These are phyloP conservation scores for Andrena trimmerana DNA, from an alignment of 2,888 invertebrate genomes.

Conservation along the genomic window DNA sequence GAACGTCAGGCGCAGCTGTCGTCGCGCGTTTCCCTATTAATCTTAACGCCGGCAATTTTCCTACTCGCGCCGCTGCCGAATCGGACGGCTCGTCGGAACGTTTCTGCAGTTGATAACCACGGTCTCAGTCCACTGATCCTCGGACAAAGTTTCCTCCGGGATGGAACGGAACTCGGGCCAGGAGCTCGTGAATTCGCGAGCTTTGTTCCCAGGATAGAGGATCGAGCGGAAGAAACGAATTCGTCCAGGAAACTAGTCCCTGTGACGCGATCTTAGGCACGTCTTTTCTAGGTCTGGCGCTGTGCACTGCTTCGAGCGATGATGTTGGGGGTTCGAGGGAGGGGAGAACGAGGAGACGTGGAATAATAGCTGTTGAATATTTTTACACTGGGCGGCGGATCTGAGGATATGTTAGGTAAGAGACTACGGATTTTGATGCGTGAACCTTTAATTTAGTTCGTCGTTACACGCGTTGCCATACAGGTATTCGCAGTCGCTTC, in stretches of 20 bases:
- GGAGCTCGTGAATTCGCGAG: constrained; percentile 57
- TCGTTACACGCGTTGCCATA: too few species aligned
- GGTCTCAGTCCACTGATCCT: constrained; percentile 11
- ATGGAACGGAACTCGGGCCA: constrained; percentile 46
- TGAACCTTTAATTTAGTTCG: too few species aligned
- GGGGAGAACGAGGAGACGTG: too few species aligned
- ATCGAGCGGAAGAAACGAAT: constrained; percentile 64
- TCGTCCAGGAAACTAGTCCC: constrained; percentile 20
- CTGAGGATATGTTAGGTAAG: too few species aligned
- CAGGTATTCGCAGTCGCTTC: too few species aligned
- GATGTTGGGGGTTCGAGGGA: too few species aligned
- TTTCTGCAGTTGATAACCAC: constrained; percentile 29
- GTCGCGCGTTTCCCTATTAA: constrained; percentile 39
- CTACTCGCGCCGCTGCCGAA: constrained; percentile 17
- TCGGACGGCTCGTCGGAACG: constrained; percentile 19
- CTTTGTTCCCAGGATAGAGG: constrained; percentile 54
- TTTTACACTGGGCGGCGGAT: too few species aligned
- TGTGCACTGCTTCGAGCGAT: too few species aligned
- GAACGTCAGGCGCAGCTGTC: constrained; percentile 49
- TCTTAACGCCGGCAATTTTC: constrained; percentile 50
- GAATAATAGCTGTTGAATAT: too few species aligned
- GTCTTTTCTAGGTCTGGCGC: too few species aligned
- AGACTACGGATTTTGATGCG: too few species aligned
- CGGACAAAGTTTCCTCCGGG: constrained; percentile 53
- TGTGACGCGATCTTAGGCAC: too few species aligned